phyloP scores from a whole-genome alignment of 2,113 vertebrate genomes.

The Regulus satrapa region DNA sequence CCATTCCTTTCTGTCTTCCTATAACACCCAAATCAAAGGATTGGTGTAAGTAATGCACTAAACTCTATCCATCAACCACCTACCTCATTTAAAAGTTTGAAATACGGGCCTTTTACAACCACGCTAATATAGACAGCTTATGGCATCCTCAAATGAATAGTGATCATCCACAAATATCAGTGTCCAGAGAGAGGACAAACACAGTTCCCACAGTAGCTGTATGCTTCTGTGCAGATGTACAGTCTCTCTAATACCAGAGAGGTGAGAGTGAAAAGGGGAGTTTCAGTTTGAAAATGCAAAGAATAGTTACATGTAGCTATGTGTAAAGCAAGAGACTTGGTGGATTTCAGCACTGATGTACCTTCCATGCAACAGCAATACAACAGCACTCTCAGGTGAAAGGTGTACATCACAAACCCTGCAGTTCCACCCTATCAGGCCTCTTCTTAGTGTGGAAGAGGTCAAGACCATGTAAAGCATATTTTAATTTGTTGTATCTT shows the following conservation, averaged over 20 bases:
- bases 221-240: background rate
- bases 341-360: background rate
- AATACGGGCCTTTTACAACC: background rate
- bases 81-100: background rate
- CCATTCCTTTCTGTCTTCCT: background rate
- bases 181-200: background rate
- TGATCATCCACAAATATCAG: background rate
- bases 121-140: background rate
- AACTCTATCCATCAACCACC: background rate
- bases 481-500: background rate
- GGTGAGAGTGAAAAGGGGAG: background rate
- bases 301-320: background rate
- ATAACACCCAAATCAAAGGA: background rate
- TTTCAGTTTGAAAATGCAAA: rapidly evolving
- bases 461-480: background rate
- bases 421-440: background rate
- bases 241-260: background rate
- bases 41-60: background rate
- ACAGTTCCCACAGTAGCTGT: background rate
- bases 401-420: background rate
- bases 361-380: background rate
- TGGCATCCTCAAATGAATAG: background rate
- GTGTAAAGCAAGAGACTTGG: background rate
- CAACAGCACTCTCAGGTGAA: background rate
- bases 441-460: background rate